phyloP scores from a whole-genome alignment of 1,140 invertebrate species.

The Hesperophylax magnus region DNA sequence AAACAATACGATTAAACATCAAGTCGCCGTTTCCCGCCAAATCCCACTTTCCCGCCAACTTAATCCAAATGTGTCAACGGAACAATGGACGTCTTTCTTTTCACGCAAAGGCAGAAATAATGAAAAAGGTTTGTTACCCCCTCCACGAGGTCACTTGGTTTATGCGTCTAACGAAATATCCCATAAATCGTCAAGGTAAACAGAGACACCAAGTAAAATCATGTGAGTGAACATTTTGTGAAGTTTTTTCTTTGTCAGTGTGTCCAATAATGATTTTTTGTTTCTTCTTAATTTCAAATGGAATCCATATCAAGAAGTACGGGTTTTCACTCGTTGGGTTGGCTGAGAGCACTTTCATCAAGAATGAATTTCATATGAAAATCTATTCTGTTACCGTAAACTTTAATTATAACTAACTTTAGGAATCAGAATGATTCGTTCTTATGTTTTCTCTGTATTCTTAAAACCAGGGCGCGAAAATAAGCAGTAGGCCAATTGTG shows the following conservation, averaged over 20 bases:
- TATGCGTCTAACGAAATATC: neutral
- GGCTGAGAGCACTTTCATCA: no score
- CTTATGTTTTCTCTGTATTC: no score
- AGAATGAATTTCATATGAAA: no score
- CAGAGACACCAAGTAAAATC: neutral
- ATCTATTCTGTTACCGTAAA: no score
- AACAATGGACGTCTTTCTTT: slow-evolving; percentile 1
- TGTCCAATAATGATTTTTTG: neutral
- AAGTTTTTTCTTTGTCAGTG: neutral
- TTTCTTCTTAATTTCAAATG: neutral
- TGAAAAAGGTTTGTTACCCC: slow-evolving; percentile 2
- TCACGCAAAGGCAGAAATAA: neutral
- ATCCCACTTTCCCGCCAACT: neutral
- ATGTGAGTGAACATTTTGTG: neutral
- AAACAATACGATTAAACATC: no score
- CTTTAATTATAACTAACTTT: no score
- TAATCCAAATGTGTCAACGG: slow-evolving; percentile 9
- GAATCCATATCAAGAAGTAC: no score
- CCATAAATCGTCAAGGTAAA: neutral
- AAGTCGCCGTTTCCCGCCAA: no score
- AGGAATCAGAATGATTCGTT: no score
- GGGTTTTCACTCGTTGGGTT: no score
- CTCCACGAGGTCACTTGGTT: neutral
- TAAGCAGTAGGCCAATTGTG: no score
- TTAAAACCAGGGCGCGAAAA: no score